Conservation (phyloP, 2,113 vertebrate species). For the Pterocles orientalis region DNA sequence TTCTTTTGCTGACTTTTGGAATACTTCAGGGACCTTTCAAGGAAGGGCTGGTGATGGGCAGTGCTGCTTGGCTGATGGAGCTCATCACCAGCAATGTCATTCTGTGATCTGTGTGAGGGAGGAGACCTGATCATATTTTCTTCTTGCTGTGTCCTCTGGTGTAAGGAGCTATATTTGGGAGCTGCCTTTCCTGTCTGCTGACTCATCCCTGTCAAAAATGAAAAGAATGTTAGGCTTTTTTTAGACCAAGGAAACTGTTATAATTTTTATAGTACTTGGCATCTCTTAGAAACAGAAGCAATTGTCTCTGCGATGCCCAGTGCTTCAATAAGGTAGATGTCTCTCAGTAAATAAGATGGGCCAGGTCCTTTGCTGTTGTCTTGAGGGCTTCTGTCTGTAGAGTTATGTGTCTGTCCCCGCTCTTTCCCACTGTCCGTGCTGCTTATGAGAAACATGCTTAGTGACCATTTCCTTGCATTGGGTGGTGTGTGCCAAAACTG, state of each 20-base stretch:
- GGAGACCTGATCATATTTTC: not conserved
- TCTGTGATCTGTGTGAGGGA: not conserved
- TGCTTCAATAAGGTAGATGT: not conserved
- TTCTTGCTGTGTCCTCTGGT: not conserved
- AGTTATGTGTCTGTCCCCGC: accelerated
- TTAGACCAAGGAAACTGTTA: not conserved
- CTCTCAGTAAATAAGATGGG: not conserved
- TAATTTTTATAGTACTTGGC: conserved; percentile 6
- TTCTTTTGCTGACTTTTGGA: not conserved
- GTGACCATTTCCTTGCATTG: not conserved
- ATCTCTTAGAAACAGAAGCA: not conserved
- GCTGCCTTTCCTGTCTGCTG: conserved; percentile 44
- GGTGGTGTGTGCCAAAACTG: not conserved
- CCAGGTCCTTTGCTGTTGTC: not conserved
- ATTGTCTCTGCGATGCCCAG: not conserved
- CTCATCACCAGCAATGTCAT: not conserved
- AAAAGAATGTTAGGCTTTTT: conserved; percentile 3
- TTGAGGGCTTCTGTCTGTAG: not conserved
- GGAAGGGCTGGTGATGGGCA: not conserved
- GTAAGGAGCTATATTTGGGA: conserved; percentile 26
- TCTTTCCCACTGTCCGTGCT: not conserved
- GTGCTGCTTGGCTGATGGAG: not conserved
- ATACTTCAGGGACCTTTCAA: not conserved
- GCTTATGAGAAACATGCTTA: not conserved
- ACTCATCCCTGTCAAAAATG: conserved; percentile 48